Evolutionary conservation across 1,140 invertebrate genomes (phyloP).

Genomic region (Parapsyche elsis): DNA sequence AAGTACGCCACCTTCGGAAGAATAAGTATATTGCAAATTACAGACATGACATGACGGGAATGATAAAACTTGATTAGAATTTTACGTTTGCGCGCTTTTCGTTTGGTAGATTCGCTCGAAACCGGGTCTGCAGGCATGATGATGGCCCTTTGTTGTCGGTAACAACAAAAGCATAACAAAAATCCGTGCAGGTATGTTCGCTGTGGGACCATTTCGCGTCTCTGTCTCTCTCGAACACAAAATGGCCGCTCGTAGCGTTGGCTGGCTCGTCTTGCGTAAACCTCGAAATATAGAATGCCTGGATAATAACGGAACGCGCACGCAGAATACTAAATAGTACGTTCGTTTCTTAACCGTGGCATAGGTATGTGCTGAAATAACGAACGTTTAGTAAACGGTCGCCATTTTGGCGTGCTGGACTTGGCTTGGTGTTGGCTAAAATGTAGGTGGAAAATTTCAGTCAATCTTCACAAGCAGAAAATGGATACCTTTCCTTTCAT

Average conservation of each 20-base stretch:
- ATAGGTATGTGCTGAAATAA: background rate
- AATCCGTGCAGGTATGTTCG: conserved; percentile 32
- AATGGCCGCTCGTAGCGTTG: conserved; percentile 26
- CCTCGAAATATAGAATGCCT: conserved; percentile 37
- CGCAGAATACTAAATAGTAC: background rate
- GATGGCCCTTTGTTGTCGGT: conserved; percentile 23
- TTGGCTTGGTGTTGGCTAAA: too few species aligned
- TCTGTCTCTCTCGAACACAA: conserved; percentile 15
- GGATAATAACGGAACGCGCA: conserved; percentile 34
- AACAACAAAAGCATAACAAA: conserved; percentile 8
- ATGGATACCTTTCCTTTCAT: too few species aligned
- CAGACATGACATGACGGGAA: too few species aligned
- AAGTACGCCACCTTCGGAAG: too few species aligned
- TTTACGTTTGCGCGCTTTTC: too few species aligned
- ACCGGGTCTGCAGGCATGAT: background rate
- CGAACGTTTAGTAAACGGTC: background rate
- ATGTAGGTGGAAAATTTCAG: too few species aligned
- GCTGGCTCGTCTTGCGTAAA: conserved; percentile 27
- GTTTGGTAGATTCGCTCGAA: too few species aligned
- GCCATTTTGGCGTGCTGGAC: too few species aligned
- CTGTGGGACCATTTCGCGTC: conserved; percentile 24
- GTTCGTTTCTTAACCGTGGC: background rate
- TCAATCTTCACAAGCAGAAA: too few species aligned
- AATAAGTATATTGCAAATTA: too few species aligned
- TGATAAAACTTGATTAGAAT: too few species aligned